Conservation (phyloP, 2,888 invertebrate genomes). For the Phaedon cochleariae region DNA sequence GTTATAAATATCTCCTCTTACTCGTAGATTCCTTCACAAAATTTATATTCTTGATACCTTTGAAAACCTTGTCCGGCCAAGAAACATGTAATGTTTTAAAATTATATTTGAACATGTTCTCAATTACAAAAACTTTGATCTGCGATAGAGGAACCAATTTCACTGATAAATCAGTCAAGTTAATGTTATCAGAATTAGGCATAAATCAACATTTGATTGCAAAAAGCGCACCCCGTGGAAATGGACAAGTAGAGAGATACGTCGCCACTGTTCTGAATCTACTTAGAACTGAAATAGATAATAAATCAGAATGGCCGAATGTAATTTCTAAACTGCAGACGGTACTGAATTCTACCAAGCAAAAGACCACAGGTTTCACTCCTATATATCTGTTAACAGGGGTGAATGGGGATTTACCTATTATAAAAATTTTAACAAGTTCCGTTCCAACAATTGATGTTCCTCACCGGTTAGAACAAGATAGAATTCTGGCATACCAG, state of each 20-base stretch:
- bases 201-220: slow-evolving; percentile 30
- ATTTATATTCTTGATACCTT: slow-evolving; percentile 29
- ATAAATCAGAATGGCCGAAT: slow-evolving; percentile 37
- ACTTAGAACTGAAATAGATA: background rate
- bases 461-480: slow-evolving; percentile 21
- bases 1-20: background rate
- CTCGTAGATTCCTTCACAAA: slow-evolving; percentile 30
- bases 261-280: slow-evolving; percentile 10
- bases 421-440: slow-evolving; percentile 22
- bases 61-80: slow-evolving; percentile 23
- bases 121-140: slow-evolving; percentile 1
- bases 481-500: too few relatives aligned
- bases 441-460: slow-evolving; percentile 1
- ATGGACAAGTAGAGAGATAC: slow-evolving; percentile 17
- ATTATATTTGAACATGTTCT: slow-evolving; percentile 23
- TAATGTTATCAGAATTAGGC: slow-evolving; percentile 13
- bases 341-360: slow-evolving; percentile 24
- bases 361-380: slow-evolving; percentile 36
- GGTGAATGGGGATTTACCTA: slow-evolving; percentile 12
- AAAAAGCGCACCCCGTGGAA: slow-evolving; percentile 30
- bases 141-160: slow-evolving; percentile 33
- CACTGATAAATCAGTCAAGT: slow-evolving; percentile 24
- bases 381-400: slow-evolving; percentile 31
- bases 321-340: slow-evolving; percentile 23
- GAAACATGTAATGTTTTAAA: slow-evolving; percentile 17